Conservation (phyloP, 2,797 vertebrate species). For the Sebastes diploproa region DNA sequence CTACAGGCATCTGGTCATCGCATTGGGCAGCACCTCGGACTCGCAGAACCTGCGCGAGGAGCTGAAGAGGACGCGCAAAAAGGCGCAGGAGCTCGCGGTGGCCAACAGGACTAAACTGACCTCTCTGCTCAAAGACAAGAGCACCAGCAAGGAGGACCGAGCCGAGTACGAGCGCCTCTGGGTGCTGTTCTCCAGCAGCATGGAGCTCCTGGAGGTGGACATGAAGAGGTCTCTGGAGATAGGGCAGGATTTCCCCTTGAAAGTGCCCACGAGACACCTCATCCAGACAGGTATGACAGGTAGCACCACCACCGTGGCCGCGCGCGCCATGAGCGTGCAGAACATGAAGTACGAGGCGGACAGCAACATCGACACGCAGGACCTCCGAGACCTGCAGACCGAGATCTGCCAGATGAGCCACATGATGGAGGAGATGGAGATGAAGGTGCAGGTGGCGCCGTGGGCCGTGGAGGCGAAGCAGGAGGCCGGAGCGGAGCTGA, state of each 20-base stretch:
- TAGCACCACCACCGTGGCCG: constrained; percentile 88
- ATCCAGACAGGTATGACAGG: constrained; percentile 96
- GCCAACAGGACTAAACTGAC: constrained; percentile 90
- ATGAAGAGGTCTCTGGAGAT: constrained; percentile 94
- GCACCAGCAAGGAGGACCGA: constrained; percentile 88
- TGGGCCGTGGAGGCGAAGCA: constrained; percentile 97
- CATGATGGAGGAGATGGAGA: constrained; percentile 98
- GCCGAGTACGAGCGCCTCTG: constrained; percentile 95
- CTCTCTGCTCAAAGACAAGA: constrained; percentile 88
- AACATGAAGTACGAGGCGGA: constrained; percentile 94
- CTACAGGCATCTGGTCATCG: constrained; percentile 93
- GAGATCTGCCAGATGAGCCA: constrained; percentile 93
- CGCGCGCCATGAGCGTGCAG: constrained; percentile 92
- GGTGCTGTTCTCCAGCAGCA: constrained; percentile 95
- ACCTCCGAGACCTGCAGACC: constrained; percentile 89
- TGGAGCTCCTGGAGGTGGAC: constrained; percentile 96
- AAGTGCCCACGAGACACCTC: constrained; percentile 90
- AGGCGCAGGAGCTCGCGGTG: constrained; percentile 93
- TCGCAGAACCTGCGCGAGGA: constrained; percentile 95
- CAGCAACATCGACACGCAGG: constrained; percentile 88
- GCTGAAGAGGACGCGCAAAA: constrained; percentile 91
- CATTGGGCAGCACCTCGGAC: constrained; percentile 94
- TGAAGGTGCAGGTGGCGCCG: constrained; percentile 96
- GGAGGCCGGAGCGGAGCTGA: constrained; percentile 92
- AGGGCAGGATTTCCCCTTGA: constrained; percentile 92